Conservation (phyloP, 2,888 invertebrate genomes). For the Drosophila mulleri region DNA sequence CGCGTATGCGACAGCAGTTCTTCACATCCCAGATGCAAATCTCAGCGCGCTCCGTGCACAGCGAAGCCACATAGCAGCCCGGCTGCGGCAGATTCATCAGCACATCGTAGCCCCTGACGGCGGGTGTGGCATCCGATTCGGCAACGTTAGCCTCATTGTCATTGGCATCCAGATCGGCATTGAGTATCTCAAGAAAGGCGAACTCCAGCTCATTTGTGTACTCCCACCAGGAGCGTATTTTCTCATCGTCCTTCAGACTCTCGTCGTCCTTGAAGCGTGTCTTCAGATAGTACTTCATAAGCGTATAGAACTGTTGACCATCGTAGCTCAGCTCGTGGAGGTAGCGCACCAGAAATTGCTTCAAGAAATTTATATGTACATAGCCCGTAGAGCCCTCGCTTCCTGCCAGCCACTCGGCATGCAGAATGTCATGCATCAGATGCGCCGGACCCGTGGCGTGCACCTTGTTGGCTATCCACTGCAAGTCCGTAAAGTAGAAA, state of each 20-base stretch:
- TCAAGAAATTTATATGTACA: slow-evolving; percentile 83
- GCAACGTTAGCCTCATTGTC: slow-evolving; percentile 26
- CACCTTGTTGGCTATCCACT: slow-evolving; percentile 93
- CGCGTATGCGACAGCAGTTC: slow-evolving; percentile 88
- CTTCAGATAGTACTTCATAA: slow-evolving; percentile 87
- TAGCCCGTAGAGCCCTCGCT: slow-evolving; percentile 75
- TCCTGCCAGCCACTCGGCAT: slow-evolving; percentile 82
- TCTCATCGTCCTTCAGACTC: slow-evolving; percentile 75
- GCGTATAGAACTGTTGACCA: slow-evolving; percentile 92
- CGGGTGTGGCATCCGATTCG: background rate
- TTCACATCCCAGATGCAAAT: slow-evolving; percentile 93
- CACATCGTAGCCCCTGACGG: slow-evolving; percentile 84
- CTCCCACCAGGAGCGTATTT: slow-evolving; percentile 82
- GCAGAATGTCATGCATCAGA: slow-evolving; percentile 91
- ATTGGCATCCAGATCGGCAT: slow-evolving; percentile 78
- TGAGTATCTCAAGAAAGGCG: slow-evolving; percentile 85
- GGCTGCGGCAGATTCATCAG: slow-evolving; percentile 85
- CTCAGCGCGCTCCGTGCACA: slow-evolving; percentile 91
- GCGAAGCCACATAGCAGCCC: slow-evolving; percentile 90
- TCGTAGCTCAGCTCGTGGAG: slow-evolving; percentile 91
- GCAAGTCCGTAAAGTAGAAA: slow-evolving; percentile 90
- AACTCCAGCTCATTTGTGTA: slow-evolving; percentile 83
- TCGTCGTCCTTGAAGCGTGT: slow-evolving; percentile 74
- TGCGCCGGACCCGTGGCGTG: slow-evolving; percentile 91
- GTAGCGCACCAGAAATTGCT: slow-evolving; percentile 90